Evolutionary conservation across 1,140 invertebrate genomes (phyloP), one percentile per base, ranked within the genome.

Genomic region (Ips typographus): DNA sequence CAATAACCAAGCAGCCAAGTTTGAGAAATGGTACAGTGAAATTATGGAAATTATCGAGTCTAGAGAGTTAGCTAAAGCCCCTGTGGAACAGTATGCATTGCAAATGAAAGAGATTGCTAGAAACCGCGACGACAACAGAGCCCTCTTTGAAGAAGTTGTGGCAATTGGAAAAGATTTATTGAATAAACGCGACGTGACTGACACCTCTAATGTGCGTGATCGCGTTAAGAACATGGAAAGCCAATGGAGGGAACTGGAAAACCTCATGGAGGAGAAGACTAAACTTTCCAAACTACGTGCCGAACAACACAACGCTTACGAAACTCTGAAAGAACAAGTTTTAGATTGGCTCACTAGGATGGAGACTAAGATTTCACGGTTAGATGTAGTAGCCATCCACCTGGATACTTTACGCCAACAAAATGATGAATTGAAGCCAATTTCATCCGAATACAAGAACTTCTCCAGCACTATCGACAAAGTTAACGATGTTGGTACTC

Each of bases 381-480:
- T 96, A 8, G 88, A 93, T 65, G 89, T 92, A 1, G 91, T 96
- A 0, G 94, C 94, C 5, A 85, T 97, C 8, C 93, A 97, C 78
- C 81, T 94, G 67, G 94, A 96, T 52, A 88, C 89, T 52, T 82
- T 96, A 8, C 91, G 90, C 71, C 86, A 87, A 66, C 95, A 97
- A 79, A 86, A 88, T 53, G 92, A 96, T 61, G 93, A 96, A 78
- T 78, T 97, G 7, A 91, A 95, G 82, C 94, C 95, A 0, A 85
- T 98, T 43, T 82, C 90, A 37, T 95, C 95, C 77, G 94, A 97
- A 77, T 93, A 96, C 81, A 87, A 92, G 42, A 94, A 95, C 74
- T 96, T 91, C 82, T 89, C 86, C 1, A 81, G 87, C 1, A 95
- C 90, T 8, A 91, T 98, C 62, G 95, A 98, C 73, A 96, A 94